Conservation (phyloP, 2,888 invertebrate species). For the Linyphia triangularis region DNA sequence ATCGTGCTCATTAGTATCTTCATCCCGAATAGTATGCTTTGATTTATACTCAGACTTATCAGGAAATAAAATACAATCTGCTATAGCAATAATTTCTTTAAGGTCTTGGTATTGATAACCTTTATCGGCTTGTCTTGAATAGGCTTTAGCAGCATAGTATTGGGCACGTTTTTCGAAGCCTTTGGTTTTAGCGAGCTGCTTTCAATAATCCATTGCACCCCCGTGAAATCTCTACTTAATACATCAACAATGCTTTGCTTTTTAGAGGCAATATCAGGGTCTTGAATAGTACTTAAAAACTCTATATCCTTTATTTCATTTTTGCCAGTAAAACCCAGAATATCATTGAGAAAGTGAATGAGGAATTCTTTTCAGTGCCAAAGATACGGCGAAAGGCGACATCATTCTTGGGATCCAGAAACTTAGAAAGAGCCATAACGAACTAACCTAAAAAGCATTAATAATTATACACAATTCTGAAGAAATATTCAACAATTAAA, state of each 20-base stretch:
- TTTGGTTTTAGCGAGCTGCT: conserved; percentile 29
- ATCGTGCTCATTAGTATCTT: conserved; percentile 3
- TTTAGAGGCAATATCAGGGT: conserved; percentile 15
- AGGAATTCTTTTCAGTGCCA: conserved; percentile 31
- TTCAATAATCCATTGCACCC: not conserved
- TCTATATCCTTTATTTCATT: not conserved
- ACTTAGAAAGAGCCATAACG: conserved; percentile 40
- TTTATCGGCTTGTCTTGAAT: conserved; percentile 10
- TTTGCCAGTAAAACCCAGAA: not conserved
- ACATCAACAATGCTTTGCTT: conserved; percentile 36
- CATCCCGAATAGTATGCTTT: not conserved
- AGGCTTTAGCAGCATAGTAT: conserved; percentile 30
- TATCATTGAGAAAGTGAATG: conserved; percentile 33
- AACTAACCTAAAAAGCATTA: not conserved
- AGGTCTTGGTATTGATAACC: conserved; percentile 16
- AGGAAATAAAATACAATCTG: conserved; percentile 23
- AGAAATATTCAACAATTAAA: not conserved
- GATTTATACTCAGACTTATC: conserved; percentile 4
- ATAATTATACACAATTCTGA: no score
- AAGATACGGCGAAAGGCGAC: not conserved
- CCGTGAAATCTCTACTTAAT: not conserved
- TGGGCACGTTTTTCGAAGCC: conserved; percentile 43
- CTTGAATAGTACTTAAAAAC: conserved; percentile 25
- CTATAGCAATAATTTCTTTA: conserved; percentile 27
- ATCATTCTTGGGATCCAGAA: conserved; percentile 20